Percentiles rank a stretch among this genome's conserved stretches.
Conservation (phyloP, 2,113 vertebrate species). For the Symphodus melops region DNA sequence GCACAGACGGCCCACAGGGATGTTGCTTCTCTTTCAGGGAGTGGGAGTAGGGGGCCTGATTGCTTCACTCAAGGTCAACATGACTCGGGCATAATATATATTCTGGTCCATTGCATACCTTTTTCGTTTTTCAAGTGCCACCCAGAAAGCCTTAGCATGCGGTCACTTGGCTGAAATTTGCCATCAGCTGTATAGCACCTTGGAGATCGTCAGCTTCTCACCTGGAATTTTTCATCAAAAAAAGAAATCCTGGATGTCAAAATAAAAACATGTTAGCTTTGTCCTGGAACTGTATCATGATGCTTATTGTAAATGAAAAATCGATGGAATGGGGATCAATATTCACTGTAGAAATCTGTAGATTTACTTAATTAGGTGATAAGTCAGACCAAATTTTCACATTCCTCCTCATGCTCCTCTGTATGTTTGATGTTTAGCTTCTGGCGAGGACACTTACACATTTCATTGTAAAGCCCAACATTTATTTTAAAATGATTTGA, state of each 20-base stretch:
- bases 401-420: too few relatives aligned
- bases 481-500: not conserved
- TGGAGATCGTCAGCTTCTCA: slow-evolving; percentile 51
- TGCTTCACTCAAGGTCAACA: slow-evolving; percentile 82
- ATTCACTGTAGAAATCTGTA: slow-evolving; percentile 8
- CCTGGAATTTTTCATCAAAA: slow-evolving; percentile 32
- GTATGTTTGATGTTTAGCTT: too few relatives aligned
- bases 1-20: slow-evolving; percentile 61
- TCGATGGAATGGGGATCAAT: not conserved
- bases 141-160: slow-evolving; percentile 34
- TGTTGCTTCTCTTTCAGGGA: slow-evolving; percentile 60
- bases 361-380: too few relatives aligned
- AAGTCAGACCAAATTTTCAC: too few relatives aligned
- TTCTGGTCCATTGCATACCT: slow-evolving; percentile 41
- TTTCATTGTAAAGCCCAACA: not conserved
- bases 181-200: slow-evolving; percentile 56
- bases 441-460: too few relatives aligned
- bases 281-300: not conserved
- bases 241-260: slow-evolving; percentile 20
- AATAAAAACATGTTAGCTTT: slow-evolving; percentile 28
- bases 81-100: slow-evolving; percentile 65
- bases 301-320: too few relatives aligned
- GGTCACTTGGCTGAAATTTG: slow-evolving; percentile 38
- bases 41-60: slow-evolving; percentile 67
- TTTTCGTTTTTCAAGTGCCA: not conserved